These are phyloP conservation scores for Phoenoteleia sp. DNA, from an alignment of 2,888 invertebrate genomes.

Conservation along the genomic window DNA sequence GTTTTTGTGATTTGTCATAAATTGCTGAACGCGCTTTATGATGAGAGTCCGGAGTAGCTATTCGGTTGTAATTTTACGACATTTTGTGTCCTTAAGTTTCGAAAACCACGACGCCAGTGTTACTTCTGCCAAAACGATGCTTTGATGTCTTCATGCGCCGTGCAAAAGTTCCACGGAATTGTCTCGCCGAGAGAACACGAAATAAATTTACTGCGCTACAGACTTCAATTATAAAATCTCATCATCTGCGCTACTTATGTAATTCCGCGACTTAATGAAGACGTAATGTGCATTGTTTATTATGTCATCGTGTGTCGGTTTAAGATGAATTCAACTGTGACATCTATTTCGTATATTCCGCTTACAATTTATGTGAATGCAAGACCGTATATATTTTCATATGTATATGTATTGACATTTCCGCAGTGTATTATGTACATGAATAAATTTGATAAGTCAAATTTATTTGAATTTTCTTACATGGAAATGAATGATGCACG, in stretches of 20 bases:
- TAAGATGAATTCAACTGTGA: too few species aligned
- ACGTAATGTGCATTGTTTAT: slow-evolving; percentile 1
- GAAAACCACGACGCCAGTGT: slow-evolving; percentile 21
- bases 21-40: slow-evolving; percentile 32
- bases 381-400: too few species aligned
- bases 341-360: too few species aligned
- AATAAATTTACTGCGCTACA: slow-evolving; percentile 14
- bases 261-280: slow-evolving; percentile 9
- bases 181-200: not conserved
- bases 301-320: slow-evolving; percentile 26
- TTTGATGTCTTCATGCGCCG: slow-evolving; percentile 4
- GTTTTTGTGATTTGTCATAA: slow-evolving; percentile 53
- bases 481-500: too few species aligned
- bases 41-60: slow-evolving; percentile 15
- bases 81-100: slow-evolving; percentile 8
- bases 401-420: too few species aligned
- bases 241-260: slow-evolving; percentile 1
- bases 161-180: slow-evolving; percentile 4
- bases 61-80: slow-evolving; percentile 34
- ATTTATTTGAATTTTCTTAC: too few species aligned
- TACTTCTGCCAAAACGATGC: slow-evolving; percentile 16
- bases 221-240: slow-evolving; percentile 29
- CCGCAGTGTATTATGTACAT: too few species aligned
- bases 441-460: too few species aligned
- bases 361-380: too few species aligned